These are phyloP conservation scores for Lycorma delicatula DNA, from an alignment of 1,140 invertebrate species.

Conservation along the genomic window DNA sequence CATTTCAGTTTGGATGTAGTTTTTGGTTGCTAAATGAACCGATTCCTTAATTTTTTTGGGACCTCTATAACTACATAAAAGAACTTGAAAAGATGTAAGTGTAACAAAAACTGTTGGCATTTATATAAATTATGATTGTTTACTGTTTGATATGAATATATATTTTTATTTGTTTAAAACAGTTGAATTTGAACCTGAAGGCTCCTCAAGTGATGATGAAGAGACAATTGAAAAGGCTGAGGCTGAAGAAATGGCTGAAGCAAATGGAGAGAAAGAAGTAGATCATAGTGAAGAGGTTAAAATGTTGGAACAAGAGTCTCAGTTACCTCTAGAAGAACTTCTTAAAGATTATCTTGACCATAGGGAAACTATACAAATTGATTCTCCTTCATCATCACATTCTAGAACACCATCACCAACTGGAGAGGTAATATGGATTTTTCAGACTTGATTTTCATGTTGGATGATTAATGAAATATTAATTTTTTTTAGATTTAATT, in stretches of 20 bases:
- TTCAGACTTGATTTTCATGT: no score
- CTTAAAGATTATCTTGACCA: conserved; percentile 67
- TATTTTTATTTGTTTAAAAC: no score
- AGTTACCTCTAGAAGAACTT: conserved; percentile 84
- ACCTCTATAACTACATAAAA: no score
- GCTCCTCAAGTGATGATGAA: conserved; percentile 82
- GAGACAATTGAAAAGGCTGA: conserved; percentile 90
- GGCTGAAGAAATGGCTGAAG: conserved; percentile 44
- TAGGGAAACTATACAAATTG: conserved; percentile 38
- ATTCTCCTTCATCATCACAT: not conserved
- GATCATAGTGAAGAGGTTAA: conserved; percentile 73
- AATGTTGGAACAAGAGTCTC: conserved; percentile 78
- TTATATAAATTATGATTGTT: not conserved
- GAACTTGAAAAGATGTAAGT: no score
- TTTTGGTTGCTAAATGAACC: no score
- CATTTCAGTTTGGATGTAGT: no score
- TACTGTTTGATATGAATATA: no score
- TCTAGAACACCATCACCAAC: not conserved
- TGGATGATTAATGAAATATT: no score
- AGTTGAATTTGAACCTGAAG: conserved; percentile 75
- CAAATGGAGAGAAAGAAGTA: conserved; percentile 41
- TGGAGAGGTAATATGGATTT: not conserved
- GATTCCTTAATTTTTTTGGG: no score
- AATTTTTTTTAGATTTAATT: no score
- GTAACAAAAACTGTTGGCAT: no score